Base-by-base conservation (phyloP, 2,888 invertebrate genomes). In the Lasiommata megera region DNA sequence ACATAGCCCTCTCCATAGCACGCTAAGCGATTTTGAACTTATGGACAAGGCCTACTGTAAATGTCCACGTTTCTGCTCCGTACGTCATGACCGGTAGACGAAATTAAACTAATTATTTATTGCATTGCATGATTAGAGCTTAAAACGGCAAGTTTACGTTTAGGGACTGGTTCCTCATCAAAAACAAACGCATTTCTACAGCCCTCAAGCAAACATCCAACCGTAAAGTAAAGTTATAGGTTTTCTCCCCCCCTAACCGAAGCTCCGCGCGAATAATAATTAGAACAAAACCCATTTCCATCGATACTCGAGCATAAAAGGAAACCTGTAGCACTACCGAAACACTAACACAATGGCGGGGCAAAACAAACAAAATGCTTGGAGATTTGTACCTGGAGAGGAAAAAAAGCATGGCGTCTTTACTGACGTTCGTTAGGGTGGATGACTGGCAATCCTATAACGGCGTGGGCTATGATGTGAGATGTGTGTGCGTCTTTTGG, bases 391-490 rank as follows among this genome's bases (percentile, higher is more conserved):
- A 73, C 66, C 62, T 68, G 67, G 66, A 57, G 64, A 73, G 70
- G 71, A 17, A 44, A 69, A 74, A 76, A 73, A 78, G 74, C 54
- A 48, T 28, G 23, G 36, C 56, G 76, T 76, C 74, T 28, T 28
- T 29, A 29, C 46, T 71, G 73, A 66, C 66, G 80, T 88, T 88
- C 88, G 87, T 89, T 89, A 89, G 86, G 83, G 81, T 75, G 83
- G 84, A 87, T 89, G 88, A 89, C 88, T 88, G 82, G 87, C 86
- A 84, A 79, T 78, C 79, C 77, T 81, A 80, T 81, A 76, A 79
- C 74, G 74, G 75, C 68, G 67, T 36, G 68, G 64, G 61, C 73
- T 29, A 53, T 54, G 63, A 58, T 56, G 56, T 53, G 47, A 50
- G 60, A 61, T 18, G 29, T 17, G 53, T 50, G 34, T 44, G 61